phyloP scores from a whole-genome alignment of 2,113 vertebrate species.

The Paralichthys olivaceus region DNA sequence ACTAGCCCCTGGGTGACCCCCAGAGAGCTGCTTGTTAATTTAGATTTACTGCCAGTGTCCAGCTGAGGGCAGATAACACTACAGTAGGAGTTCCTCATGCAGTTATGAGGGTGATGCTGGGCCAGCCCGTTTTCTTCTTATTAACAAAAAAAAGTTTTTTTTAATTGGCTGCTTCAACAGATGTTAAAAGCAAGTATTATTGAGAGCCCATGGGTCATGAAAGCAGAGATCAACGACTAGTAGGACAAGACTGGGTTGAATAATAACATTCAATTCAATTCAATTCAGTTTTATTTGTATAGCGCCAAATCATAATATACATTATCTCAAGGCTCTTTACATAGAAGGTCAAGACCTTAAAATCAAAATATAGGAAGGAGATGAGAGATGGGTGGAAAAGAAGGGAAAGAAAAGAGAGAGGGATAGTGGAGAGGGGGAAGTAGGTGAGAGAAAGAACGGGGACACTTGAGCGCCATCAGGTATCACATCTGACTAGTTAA shows the following conservation, averaged over 20 bases:
- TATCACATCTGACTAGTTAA: no score
- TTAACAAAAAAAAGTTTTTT: constrained; percentile 4
- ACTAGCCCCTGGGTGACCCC: constrained; percentile 78
- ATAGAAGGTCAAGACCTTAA: no score
- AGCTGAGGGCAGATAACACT: constrained; percentile 72
- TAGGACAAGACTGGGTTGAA: not conserved
- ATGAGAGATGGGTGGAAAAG: no score
- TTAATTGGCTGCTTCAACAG: not conserved
- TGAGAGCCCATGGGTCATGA: not conserved
- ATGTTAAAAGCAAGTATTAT: not conserved
- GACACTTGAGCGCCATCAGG: no score
- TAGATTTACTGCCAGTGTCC: constrained; percentile 83
- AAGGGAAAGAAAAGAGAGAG: no score
- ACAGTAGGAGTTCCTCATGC: constrained; percentile 74
- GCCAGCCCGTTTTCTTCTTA: constrained; percentile 23
- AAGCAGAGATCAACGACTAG: not conserved
- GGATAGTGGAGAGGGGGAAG: no score
- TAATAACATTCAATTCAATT: no score
- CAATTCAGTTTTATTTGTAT: no score
- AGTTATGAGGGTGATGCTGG: constrained; percentile 52
- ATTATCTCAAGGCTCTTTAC: no score
- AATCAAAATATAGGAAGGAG: no score
- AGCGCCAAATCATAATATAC: no score
- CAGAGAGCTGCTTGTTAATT: constrained; percentile 83
- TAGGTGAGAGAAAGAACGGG: no score